phyloP scores from a whole-genome alignment of 1,140 invertebrate genomes.

The Drosophila pectinifera region DNA sequence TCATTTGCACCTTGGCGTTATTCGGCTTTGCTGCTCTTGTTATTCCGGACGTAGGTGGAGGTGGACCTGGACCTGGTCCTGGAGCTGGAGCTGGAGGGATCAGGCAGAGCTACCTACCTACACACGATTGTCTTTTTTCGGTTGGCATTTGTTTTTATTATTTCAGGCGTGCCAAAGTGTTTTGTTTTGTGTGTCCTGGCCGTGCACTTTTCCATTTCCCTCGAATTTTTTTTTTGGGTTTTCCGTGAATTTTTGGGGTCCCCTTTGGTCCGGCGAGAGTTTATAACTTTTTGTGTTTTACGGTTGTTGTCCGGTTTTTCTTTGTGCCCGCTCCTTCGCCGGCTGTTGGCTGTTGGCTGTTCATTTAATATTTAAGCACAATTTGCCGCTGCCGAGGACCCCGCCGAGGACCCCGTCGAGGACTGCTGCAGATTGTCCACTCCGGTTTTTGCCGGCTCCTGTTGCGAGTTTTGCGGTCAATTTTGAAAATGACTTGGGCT shows the following conservation, averaged over 20 bases:
- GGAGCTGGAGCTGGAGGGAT: background rate
- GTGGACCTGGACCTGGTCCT: background rate
- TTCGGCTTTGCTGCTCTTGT: constrained; percentile 68
- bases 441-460: constrained; percentile 10
- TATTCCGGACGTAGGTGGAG: constrained; percentile 21
- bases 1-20: constrained; percentile 80
- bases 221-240: constrained; percentile 6
- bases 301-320: constrained; percentile 71
- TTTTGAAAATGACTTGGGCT: constrained; percentile 82
- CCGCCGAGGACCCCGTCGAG: background rate
- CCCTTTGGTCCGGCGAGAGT: constrained; percentile 59
- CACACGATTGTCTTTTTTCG: constrained; percentile 75
- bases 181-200: constrained; percentile 61
- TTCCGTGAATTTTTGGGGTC: constrained; percentile 28
- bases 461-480: constrained; percentile 69
- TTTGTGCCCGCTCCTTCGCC: constrained; percentile 34
- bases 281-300: constrained; percentile 83
- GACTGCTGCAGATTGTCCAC: constrained; percentile 33
- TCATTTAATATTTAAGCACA: constrained; percentile 85
- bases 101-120: constrained; percentile 37
- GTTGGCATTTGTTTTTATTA: constrained; percentile 80
- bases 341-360: constrained; percentile 58
- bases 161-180: constrained; percentile 82
- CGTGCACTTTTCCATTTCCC: constrained; percentile 39
- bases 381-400: constrained; percentile 68